Conservation (phyloP, 2,797 vertebrate genomes). For the Acanthurus lineatus region DNA sequence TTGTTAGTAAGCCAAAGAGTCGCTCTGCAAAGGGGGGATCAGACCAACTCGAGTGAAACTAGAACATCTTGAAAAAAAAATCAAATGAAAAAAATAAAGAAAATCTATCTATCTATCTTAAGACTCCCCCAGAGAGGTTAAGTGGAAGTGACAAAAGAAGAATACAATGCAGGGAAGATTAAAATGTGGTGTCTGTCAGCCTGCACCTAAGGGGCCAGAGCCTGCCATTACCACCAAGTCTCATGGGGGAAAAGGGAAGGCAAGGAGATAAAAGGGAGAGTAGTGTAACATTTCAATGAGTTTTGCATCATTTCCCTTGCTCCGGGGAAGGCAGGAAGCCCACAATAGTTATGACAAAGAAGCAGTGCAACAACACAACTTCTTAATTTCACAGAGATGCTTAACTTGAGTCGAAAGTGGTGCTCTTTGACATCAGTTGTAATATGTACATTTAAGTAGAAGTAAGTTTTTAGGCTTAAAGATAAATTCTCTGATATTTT, state of each 20-base stretch:
- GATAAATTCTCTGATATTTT: neutral
- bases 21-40: neutral
- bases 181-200: constrained; percentile 59
- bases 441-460: neutral
- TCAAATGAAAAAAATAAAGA: neutral
- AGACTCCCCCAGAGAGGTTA: constrained; percentile 46
- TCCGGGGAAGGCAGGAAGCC: constrained; percentile 22
- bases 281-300: constrained; percentile 54
- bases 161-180: constrained; percentile 56
- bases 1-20: constrained; percentile 2
- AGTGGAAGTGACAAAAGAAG: constrained; percentile 57
- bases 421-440: neutral
- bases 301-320: constrained; percentile 61
- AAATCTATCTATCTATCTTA: constrained; percentile 27
- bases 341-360: constrained; percentile 24
- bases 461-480: no score
- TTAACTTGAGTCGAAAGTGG: constrained; percentile 1
- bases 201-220: constrained; percentile 46
- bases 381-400: neutral
- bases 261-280: constrained; percentile 43
- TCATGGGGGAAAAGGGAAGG: constrained; percentile 33
- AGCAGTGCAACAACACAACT: constrained; percentile 9
- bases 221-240: constrained; percentile 28
- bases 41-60: constrained; percentile 6
- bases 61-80: neutral